Base-by-base conservation (phyloP, 2,888 invertebrate genomes). In the Hirtodrosophila cameraria region DNA sequence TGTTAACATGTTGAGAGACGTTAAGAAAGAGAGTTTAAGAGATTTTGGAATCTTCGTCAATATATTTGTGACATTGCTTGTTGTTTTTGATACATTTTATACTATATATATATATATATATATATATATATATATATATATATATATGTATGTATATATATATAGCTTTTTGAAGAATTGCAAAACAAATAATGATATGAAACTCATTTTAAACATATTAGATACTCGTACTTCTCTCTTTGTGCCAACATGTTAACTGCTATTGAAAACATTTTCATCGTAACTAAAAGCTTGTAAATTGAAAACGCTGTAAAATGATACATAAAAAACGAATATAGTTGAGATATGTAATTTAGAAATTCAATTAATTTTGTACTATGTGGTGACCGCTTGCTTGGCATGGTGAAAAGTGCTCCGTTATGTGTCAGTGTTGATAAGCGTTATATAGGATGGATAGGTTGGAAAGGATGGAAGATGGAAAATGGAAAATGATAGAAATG, bases 401-500 rank as follows among this genome's bases (percentile, higher is more conserved):
- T 54, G 42, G 49, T 38, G 27, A 39, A 39, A 52, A 35, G 53
- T 42, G 61, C 23, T n/a, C 49, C 54, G 62, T 60, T 59, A 45
- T 52, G 60, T 60, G 64, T 64, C 75, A 78, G 74, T 75, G 70
- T 75, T 79, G 65, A 75, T 61, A 61, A 61, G 39, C 57, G 57
- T 75, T 58, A 31, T 20, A 33, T 39, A 45, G 39, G 15, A 20
- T 13, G 18, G 12, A 31, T n/a, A n/a, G n/a, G n/a, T n/a, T n/a
- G 9, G 3, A 15, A 30, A 50, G n/a, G 13, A 4, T 13, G 11
- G 9, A 20, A 18, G 6, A 28, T 28, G 18, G 25, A 43, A 15
- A 20, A 28, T n/a, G n/a, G n/a, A 25, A 27, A 39, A 39, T n/a
- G n/a, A n/a, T n/a, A n/a, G n/a, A 39, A 8, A 33, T 16, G 0